Evolutionary conservation across 1,140 invertebrate species (phyloP).

Genomic region (Neomicropteryx cornuta): DNA sequence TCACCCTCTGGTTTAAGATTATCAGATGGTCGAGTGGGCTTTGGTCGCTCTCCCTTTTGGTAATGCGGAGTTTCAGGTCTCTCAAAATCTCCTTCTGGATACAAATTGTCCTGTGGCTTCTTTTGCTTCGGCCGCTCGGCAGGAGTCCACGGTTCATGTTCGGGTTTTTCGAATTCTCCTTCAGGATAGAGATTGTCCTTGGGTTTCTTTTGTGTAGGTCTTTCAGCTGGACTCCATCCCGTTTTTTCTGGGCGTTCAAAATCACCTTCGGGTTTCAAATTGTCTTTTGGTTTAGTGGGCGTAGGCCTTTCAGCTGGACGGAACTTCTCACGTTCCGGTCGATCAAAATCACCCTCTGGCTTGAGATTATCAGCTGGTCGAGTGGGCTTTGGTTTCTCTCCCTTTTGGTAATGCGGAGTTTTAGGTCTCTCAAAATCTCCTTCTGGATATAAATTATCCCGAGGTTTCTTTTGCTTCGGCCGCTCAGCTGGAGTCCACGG

Average conservation of each 20-base stretch:
- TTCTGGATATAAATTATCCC: slow-evolving; percentile 47
- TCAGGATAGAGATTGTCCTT: slow-evolving; percentile 42
- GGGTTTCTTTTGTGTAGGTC: slow-evolving; percentile 24
- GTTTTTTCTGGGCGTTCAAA: slow-evolving; percentile 30
- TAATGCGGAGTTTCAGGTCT: slow-evolving; percentile 24
- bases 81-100: slow-evolving; percentile 45
- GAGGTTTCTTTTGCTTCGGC: slow-evolving; percentile 33
- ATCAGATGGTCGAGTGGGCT: slow-evolving; percentile 38
- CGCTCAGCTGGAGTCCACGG: slow-evolving; percentile 34
- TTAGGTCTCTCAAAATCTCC: slow-evolving; percentile 43
- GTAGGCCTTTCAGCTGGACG: slow-evolving; percentile 37
- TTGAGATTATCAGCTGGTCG: slow-evolving; percentile 33
- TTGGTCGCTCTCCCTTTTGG: slow-evolving; percentile 35
- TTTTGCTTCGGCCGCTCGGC: slow-evolving; percentile 30
- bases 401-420: slow-evolving; percentile 21
- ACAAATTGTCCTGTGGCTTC: slow-evolving; percentile 40
- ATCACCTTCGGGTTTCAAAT: slow-evolving; percentile 40
- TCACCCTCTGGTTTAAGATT: slow-evolving; percentile 43
- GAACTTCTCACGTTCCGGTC: slow-evolving; percentile 17
- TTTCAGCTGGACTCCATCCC: slow-evolving; percentile 18
- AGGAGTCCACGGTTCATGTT: slow-evolving; percentile 35
- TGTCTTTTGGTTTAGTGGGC: slow-evolving; percentile 40
- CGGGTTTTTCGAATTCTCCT: slow-evolving; percentile 42
- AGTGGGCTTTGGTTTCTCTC: slow-evolving; percentile 27
- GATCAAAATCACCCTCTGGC: slow-evolving; percentile 35